A percentile compares a stretch with the other conserved stretches of the same genome.
Evolutionary conservation across 2,888 invertebrate genomes (phyloP).

Genomic region (Capitulum mitella): DNA sequence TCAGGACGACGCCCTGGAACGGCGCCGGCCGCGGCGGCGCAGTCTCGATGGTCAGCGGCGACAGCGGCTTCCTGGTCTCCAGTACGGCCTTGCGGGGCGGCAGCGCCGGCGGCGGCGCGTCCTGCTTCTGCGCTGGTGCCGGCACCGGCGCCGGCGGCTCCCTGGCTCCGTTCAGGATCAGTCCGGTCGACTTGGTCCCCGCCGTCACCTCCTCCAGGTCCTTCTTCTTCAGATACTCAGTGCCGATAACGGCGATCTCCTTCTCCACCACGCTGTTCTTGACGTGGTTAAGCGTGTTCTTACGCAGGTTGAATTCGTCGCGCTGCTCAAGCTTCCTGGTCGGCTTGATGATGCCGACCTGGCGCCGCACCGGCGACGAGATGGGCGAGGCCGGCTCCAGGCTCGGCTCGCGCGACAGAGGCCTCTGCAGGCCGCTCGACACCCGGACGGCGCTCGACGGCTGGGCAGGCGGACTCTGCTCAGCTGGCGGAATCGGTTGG

Average conservation of each 20-base stretch:
- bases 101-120: not conserved
- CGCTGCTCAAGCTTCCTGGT: not conserved
- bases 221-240: not conserved
- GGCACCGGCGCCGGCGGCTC: not conserved
- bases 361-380: not conserved
- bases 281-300: constrained; percentile 21
- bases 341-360: constrained; percentile 24
- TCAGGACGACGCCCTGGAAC: not conserved
- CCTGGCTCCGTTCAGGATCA: not conserved
- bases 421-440: not conserved
- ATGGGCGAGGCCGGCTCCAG: not conserved
- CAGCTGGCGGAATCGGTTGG: too few relatives aligned
- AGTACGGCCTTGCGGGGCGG: constrained; percentile 27
- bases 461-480: too few relatives aligned
- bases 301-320: constrained; percentile 5
- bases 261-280: constrained; percentile 19
- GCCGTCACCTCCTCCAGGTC: not conserved
- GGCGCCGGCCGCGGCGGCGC: constrained; percentile 27
- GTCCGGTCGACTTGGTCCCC: not conserved
- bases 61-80: constrained; percentile 26
- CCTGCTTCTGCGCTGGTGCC: too few relatives aligned
- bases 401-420: constrained; percentile 3
- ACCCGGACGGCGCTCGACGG: not conserved
- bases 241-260: constrained; percentile 16
- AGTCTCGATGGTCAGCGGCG: constrained; percentile 24